Percentiles rank a stretch among this genome's conserved stretches.
These are phyloP conservation scores for Mamestra configurata DNA, from an alignment of 1,140 invertebrate genomes.

Conservation along the genomic window DNA sequence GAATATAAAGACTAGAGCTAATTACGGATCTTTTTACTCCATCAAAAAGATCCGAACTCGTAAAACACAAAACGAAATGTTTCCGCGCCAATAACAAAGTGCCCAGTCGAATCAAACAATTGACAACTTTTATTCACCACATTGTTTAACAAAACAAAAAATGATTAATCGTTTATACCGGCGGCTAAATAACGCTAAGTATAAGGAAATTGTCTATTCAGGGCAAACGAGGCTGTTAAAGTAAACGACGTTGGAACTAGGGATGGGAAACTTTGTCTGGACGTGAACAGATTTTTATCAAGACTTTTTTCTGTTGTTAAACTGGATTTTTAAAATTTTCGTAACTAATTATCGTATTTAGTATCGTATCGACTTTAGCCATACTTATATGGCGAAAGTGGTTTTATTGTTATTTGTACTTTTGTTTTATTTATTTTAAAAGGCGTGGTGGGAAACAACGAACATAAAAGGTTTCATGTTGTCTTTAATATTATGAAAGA, in stretches of 20 bases:
- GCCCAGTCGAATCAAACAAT: neutral
- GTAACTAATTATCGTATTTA: too few relatives aligned
- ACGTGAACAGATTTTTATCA: neutral
- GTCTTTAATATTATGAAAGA: too few relatives aligned
- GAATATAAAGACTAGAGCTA: too few relatives aligned
- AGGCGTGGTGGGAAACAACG: too few relatives aligned
- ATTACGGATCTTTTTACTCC: too few relatives aligned
- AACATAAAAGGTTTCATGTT: too few relatives aligned
- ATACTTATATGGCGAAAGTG: too few relatives aligned
- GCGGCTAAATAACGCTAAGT: slow-evolving; percentile 32
- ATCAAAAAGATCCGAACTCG: too few relatives aligned
- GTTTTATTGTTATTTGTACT: too few relatives aligned
- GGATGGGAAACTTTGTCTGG: slow-evolving; percentile 19
- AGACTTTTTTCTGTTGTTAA: neutral
- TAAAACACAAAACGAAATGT: neutral
- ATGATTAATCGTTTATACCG: slow-evolving; percentile 42
- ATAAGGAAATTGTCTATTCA: slow-evolving; percentile 46
- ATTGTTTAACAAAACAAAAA: slow-evolving; percentile 41
- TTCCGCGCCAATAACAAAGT: neutral
- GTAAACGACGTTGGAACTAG: slow-evolving; percentile 38
- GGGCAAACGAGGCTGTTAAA: slow-evolving; percentile 48
- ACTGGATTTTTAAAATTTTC: too few relatives aligned
- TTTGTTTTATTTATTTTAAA: too few relatives aligned
- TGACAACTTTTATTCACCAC: neutral
- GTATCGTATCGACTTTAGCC: too few relatives aligned